These are phyloP conservation scores for Mesopsocus fuscifrons DNA, from an alignment of 2,888 invertebrate species.

Conservation along the genomic window DNA sequence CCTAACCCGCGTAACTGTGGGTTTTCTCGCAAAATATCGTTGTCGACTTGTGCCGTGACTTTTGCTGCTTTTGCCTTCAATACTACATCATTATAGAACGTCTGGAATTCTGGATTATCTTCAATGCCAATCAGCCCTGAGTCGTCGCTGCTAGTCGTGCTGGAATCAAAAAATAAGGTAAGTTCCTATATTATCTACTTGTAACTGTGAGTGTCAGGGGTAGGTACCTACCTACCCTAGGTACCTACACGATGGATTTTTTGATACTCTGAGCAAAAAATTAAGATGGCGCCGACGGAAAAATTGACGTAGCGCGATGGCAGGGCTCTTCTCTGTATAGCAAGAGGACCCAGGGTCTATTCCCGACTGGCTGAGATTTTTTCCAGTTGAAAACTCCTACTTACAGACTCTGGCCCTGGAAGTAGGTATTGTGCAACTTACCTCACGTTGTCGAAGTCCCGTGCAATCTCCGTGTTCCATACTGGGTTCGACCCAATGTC, in stretches of 20 bases:
- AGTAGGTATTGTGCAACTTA: slow-evolving; percentile 18
- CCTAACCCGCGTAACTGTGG: neutral
- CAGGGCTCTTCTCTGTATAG: too few species aligned
- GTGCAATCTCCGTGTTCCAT: slow-evolving; percentile 35
- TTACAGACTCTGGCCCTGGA: neutral
- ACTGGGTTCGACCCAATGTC: slow-evolving; percentile 51
- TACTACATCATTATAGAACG: slow-evolving; percentile 1
- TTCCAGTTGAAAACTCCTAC: too few species aligned
- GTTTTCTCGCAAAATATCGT: neutral
- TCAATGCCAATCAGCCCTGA: slow-evolving; percentile 48
- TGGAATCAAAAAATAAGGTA: slow-evolving; percentile 22
- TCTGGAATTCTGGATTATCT: slow-evolving; percentile 37
- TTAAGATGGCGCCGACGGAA: too few species aligned
- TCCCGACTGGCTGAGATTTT: too few species aligned
- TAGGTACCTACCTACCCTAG: too few species aligned
- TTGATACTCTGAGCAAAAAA: too few species aligned
- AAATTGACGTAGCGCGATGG: too few species aligned
- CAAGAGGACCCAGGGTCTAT: too few species aligned
- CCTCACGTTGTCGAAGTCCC: slow-evolving; percentile 35
- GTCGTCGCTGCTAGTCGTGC: slow-evolving; percentile 34
- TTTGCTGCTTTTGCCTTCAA: neutral
- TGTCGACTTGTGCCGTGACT: too few species aligned
- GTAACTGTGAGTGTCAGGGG: too few species aligned
- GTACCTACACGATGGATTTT: too few species aligned
- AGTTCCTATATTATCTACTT: too few species aligned